Percentiles rank a stretch among this genome's conserved stretches.
Conservation (phyloP, 37 sponge, comb jelly and placozoan genomes). For the Lycopodina hypogea region DNA sequence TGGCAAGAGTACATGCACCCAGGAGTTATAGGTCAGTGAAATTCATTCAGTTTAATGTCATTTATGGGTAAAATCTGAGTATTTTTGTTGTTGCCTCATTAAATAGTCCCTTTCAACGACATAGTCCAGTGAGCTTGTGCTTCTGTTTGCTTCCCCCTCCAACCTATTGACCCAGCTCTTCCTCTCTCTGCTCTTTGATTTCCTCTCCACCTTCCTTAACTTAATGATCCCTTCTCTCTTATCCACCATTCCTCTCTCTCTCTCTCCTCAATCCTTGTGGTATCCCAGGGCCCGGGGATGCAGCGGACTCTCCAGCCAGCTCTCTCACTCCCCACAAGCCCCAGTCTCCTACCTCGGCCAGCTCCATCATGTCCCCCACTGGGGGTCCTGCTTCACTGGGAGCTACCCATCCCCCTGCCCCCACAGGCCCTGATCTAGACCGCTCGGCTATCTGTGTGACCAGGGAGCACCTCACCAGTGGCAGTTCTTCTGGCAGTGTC, state of each 20-base stretch:
- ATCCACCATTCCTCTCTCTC: neutral
- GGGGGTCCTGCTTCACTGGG: neutral
- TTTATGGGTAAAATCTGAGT: too few species aligned
- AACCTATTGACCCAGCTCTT: too few species aligned
- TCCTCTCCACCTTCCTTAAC: too few species aligned
- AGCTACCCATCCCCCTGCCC: conserved; percentile 14
- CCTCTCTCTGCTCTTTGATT: too few species aligned
- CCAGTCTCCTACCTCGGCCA: conserved; percentile 13
- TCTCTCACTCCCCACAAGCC: conserved; percentile 30
- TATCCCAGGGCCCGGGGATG: conserved; percentile 66
- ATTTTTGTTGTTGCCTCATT: too few species aligned
- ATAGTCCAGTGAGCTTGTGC: too few species aligned
- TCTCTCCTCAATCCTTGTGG: too few species aligned
- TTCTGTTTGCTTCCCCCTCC: too few species aligned
- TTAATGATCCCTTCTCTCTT: neutral
- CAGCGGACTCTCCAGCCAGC: conserved; percentile 17
- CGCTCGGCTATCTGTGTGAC: conserved; percentile 50
- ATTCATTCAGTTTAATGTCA: too few species aligned
- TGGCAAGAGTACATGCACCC: too few species aligned
- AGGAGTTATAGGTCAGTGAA: too few species aligned
- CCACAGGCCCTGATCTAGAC: conserved; percentile 51
- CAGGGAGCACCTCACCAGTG: conserved; percentile 53
- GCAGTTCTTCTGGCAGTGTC: conserved; percentile 32
- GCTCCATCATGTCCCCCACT: neutral
- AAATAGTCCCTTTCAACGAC: too few species aligned